Evolutionary conservation across 2,113 vertebrate genomes (phyloP).

Genomic region (Oryzias javanicus): DNA sequence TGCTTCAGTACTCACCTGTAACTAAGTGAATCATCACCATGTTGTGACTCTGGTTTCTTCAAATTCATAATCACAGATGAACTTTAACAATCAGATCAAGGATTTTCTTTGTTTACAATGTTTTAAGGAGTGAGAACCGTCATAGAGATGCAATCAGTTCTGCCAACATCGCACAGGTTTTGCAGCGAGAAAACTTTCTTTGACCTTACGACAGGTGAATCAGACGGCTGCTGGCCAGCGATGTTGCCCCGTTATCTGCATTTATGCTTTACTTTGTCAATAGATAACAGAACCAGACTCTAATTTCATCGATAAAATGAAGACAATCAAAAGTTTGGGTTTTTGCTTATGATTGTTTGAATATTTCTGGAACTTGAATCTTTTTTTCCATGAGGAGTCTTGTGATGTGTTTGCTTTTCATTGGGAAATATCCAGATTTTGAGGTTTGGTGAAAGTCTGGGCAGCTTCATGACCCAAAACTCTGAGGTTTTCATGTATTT

Average conservation of each 20-base stretch:
- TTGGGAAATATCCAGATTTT: too few relatives aligned
- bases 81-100: conserved; percentile 1
- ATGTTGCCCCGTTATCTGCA: not conserved
- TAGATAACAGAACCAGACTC: too few relatives aligned
- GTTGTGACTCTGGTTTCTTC: conserved; percentile 14
- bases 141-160: not conserved
- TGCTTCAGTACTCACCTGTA: conserved; percentile 18
- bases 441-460: conserved; percentile 13
- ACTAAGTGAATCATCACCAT: conserved; percentile 22
- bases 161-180: not conserved
- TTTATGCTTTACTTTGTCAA: not conserved
- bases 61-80: not conserved
- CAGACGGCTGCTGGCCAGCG: conserved; percentile 5
- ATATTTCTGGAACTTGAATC: too few relatives aligned
- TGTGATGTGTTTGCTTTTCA: too few relatives aligned
- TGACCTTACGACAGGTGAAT: not conserved
- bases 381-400: too few relatives aligned
- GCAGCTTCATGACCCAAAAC: conserved; percentile 13
- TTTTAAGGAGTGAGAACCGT: not conserved
- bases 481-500: conserved; percentile 23
- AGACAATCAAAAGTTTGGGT: too few relatives aligned
- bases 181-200: not conserved
- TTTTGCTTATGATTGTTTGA: too few relatives aligned
- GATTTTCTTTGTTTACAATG: not conserved
- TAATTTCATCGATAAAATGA: too few relatives aligned